These are phyloP conservation scores for Ennomos erosarius DNA, from an alignment of 2,888 invertebrate species.

Conservation along the genomic window DNA sequence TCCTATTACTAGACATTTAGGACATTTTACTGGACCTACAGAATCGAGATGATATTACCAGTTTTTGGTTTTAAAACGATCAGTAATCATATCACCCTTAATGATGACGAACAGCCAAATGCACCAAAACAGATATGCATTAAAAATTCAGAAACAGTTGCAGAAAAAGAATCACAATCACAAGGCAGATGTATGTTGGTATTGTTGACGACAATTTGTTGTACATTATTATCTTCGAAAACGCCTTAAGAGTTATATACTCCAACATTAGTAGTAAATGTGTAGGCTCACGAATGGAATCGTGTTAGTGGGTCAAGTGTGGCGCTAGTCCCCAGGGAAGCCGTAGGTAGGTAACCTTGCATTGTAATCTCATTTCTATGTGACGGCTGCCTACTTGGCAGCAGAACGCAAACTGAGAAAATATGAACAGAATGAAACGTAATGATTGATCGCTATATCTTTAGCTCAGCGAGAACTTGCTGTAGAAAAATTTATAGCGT, in stretches of 20 bases:
- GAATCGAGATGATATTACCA: no score
- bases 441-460: no score
- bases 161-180: background rate
- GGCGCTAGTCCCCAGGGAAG: constrained; percentile 54
- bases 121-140: no score
- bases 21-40: no score
- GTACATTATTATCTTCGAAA: constrained; percentile 33
- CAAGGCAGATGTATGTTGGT: constrained; percentile 22
- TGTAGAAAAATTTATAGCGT: background rate
- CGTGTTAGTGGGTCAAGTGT: constrained; percentile 68
- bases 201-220: no score
- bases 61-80: no score
- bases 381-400: constrained; percentile 25
- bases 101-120: no score
- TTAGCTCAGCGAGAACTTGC: no score
- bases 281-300: constrained; percentile 40
- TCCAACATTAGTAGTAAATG: constrained; percentile 36
- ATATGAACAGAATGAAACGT: background rate
- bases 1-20: no score
- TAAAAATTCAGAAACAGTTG: no score
- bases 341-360: constrained; percentile 64
- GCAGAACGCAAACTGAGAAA: constrained; percentile 9
- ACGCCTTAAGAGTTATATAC: constrained; percentile 18
- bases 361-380: constrained; percentile 70
- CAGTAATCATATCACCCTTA: no score